phyloP scores from a whole-genome alignment of 2,888 invertebrate genomes.

The Coelinius sp. region DNA sequence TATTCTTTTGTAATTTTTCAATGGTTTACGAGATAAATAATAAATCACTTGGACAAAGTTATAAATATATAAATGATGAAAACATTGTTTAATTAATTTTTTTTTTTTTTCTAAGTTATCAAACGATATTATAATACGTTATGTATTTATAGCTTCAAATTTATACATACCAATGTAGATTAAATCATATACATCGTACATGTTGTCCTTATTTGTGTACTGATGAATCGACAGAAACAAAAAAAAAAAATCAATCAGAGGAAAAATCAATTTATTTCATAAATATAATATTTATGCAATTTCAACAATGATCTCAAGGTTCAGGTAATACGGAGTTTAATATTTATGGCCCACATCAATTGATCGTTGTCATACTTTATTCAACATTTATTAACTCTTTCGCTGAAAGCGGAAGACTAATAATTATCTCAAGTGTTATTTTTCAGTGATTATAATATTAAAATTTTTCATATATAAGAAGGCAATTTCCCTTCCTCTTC shows the following conservation, averaged over 20 bases:
- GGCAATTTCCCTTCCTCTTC: too few species aligned
- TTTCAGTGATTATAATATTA: background rate
- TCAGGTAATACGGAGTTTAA: conserved; percentile 9
- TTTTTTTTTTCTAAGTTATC: conserved; percentile 53
- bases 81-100: conserved; percentile 33
- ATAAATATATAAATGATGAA: conserved; percentile 47
- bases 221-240: background rate
- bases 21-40: conserved; percentile 48
- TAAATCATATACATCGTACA: conserved; percentile 33
- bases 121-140: conserved; percentile 48
- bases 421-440: too few species aligned
- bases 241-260: background rate
- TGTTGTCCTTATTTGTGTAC: conserved; percentile 2
- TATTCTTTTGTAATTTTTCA: conserved; percentile 47
- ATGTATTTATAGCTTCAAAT: conserved; percentile 56
- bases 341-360: conserved; percentile 9
- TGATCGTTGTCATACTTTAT: conserved; percentile 5
- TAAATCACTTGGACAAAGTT: conserved; percentile 46
- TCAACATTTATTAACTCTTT: background rate
- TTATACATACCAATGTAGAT: conserved; percentile 43
- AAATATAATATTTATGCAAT: conserved; percentile 23
- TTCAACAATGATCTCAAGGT: conserved; percentile 19
- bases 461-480: background rate
- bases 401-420: background rate
- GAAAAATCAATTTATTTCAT: conserved; percentile 23